Evolutionary conservation across 2,797 vertebrate species (phyloP), one percentile per base, ranked within the genome.

Genomic region (Chelon labrosus): DNA sequence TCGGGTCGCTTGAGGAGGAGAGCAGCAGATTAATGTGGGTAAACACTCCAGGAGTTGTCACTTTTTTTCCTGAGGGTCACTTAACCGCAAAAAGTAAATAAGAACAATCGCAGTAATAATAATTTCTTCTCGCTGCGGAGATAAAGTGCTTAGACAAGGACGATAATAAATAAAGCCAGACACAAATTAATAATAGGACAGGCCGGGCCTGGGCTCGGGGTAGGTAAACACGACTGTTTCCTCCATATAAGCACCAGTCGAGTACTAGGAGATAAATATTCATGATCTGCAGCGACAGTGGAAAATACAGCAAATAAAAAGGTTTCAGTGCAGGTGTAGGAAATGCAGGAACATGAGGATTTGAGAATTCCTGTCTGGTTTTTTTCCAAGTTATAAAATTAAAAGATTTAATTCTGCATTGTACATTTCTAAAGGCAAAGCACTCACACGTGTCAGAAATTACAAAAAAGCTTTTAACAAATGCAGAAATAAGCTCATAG

Each of bases 11-110:
- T 16, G 74, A 35, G 66, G 54, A 56, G 70, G 72, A 74, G 73
- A 79, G 83, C 73, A 75, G 88, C 73, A 75, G 88, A 90, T 91
- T 88, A 85, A 89, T 91, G 86, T 75, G 89, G 49, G 84, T 86
- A 88, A 88, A 91, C 84, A 89, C 83, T 79, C 35, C 82, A 86
- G 76, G 77, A 90, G 77, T 70, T 85, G 89, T 89, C 87, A 88
- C 81, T 88, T 80, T 73, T 73, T 81, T 70, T 16, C 42, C 73
- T 75, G 19, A 75, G 70, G 80, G 78, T 87, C 74, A 82, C 81
- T 84, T 84, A 68, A 83, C 80, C 55, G 44, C 74, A 89, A 35
- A 89, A 80, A 85, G 82, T 81, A 87, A 90, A 89, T 86, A 88
- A 74, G 77, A 85, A 79, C 50, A 84, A 81, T 87, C 72, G 55